Conservation (phyloP, 2,888 invertebrate genomes). For the Scaptomyza reducta region DNA sequence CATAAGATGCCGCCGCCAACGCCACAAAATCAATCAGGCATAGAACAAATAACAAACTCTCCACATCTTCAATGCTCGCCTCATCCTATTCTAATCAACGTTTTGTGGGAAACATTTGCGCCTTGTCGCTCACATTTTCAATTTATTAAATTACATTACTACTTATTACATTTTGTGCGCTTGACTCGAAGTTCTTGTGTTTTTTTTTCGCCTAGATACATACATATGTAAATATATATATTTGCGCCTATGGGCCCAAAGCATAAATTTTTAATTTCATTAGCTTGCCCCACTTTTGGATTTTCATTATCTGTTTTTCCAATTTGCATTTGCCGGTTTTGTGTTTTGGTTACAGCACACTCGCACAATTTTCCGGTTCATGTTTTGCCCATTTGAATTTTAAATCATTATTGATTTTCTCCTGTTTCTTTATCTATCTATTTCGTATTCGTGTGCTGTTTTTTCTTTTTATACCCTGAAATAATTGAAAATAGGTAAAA, state of each 20-base stretch:
- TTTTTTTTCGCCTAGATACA: conserved; percentile 47
- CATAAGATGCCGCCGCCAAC: conserved; percentile 42
- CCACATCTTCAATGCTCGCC: conserved; percentile 3
- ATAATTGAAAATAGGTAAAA: too few relatives aligned
- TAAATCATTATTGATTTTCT: conserved; percentile 74
- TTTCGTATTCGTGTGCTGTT: background rate
- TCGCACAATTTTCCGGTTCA: conserved; percentile 75
- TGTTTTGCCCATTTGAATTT: conserved; percentile 76
- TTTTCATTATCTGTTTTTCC: conserved; percentile 80
- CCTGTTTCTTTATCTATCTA: conserved; percentile 9
- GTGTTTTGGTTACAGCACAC: conserved; percentile 50
- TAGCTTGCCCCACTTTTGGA: conserved; percentile 64
- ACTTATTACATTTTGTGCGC: conserved; percentile 61
- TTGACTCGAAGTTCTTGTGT: conserved; percentile 7
- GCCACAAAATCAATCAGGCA: conserved; percentile 76
- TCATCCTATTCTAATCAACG: background rate
- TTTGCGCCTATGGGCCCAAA: conserved; percentile 67
- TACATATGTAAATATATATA: background rate
- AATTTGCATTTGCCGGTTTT: conserved; percentile 71
- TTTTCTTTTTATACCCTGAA: too few relatives aligned
- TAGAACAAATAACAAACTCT: conserved; percentile 44
- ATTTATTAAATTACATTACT: conserved; percentile 80
- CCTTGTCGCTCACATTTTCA: conserved; percentile 50
- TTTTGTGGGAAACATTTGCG: background rate
- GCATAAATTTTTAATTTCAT: conserved; percentile 79